Evolutionary conservation across 92 coral and sea anemone genomes (phyloP).

Genomic region (Porites cylindrica): DNA sequence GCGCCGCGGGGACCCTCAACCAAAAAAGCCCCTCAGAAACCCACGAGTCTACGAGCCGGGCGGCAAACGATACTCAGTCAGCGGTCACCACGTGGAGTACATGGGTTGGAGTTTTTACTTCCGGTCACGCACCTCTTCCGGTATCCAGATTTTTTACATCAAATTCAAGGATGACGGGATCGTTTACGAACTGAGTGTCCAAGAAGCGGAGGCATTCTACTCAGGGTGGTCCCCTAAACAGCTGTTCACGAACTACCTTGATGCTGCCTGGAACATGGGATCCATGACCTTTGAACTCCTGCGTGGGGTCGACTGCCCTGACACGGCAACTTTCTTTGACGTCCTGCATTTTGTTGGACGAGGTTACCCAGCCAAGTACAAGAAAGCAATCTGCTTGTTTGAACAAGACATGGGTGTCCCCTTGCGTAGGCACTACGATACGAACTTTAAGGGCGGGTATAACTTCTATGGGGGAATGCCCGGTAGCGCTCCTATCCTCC

Average conservation of each 20-base stretch:
- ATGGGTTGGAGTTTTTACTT: slow-evolving; percentile 93
- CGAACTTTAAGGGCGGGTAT: slow-evolving; percentile 72
- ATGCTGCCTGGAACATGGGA: slow-evolving; percentile 76
- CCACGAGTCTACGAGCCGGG: slow-evolving; percentile 82
- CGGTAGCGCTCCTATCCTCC: slow-evolving; percentile 66
- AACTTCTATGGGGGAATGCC: slow-evolving; percentile 84
- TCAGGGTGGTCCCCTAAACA: slow-evolving; percentile 76
- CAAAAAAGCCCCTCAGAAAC: slow-evolving; percentile 58
- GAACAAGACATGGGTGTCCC: slow-evolving; percentile 80
- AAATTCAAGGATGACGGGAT: slow-evolving; percentile 69
- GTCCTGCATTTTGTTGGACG: slow-evolving; percentile 60
- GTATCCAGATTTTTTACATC: slow-evolving; percentile 80
- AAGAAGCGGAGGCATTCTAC: slow-evolving; percentile 86
- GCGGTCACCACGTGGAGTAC: slow-evolving; percentile 81
- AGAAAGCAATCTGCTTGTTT: slow-evolving; percentile 84
- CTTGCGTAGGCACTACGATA: slow-evolving; percentile 82
- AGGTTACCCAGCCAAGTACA: slow-evolving; percentile 49
- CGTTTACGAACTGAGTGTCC: slow-evolving; percentile 80
- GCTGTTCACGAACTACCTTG: slow-evolving; percentile 72
- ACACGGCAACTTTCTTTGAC: slow-evolving; percentile 80
- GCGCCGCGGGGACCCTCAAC: slow-evolving; percentile 77
- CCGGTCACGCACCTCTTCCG: slow-evolving; percentile 76
- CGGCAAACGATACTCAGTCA: slow-evolving; percentile 82
- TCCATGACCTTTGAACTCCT: slow-evolving; percentile 71
- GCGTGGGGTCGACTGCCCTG: slow-evolving; percentile 86